phyloP scores from a whole-genome alignment of 2,888 invertebrate genomes.

The Abscondita cerata region DNA sequence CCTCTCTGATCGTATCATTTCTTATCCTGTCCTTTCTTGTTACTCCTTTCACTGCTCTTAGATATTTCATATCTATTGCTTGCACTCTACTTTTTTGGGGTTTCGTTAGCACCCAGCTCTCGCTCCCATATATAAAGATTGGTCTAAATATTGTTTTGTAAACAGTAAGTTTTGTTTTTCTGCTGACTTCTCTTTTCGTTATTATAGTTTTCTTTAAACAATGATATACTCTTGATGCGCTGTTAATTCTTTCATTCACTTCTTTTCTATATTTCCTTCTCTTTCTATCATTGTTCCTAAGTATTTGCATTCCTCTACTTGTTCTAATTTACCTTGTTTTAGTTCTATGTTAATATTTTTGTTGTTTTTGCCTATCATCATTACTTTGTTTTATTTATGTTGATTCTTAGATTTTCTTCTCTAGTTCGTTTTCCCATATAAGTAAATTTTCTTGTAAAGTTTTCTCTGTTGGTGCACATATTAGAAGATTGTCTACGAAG shows the following conservation, averaged over 20 bases:
- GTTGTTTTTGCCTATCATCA: not conserved
- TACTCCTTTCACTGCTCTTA: constrained; percentile 22
- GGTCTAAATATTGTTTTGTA: constrained; percentile 29
- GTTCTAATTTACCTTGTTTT: constrained; percentile 8
- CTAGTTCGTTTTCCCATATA: not conserved
- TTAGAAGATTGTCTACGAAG: not conserved
- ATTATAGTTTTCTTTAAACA: constrained; percentile 22
- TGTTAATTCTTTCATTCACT: constrained; percentile 18
- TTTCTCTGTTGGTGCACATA: no score
- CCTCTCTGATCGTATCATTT: constrained; percentile 21
- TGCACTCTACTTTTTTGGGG: constrained; percentile 30
- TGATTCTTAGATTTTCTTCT: constrained; percentile 3
- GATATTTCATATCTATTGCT: constrained; percentile 32
- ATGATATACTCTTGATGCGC: constrained; percentile 16
- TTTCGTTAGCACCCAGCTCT: constrained; percentile 27
- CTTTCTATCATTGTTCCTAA: constrained; percentile 16
- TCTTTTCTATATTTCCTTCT: constrained; percentile 15
- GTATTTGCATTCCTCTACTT: constrained; percentile 16
- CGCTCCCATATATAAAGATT: constrained; percentile 27
- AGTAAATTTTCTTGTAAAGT: not conserved
- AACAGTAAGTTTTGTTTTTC: constrained; percentile 23
- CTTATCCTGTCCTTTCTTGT: constrained; percentile 26
- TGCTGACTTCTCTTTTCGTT: constrained; percentile 19
- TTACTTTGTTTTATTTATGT: constrained; percentile 10
- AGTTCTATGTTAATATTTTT: not conserved